Conservation (phyloP, 35 echinoderm and acorn worm genomes). For the Ophiothrix spiculata region DNA sequence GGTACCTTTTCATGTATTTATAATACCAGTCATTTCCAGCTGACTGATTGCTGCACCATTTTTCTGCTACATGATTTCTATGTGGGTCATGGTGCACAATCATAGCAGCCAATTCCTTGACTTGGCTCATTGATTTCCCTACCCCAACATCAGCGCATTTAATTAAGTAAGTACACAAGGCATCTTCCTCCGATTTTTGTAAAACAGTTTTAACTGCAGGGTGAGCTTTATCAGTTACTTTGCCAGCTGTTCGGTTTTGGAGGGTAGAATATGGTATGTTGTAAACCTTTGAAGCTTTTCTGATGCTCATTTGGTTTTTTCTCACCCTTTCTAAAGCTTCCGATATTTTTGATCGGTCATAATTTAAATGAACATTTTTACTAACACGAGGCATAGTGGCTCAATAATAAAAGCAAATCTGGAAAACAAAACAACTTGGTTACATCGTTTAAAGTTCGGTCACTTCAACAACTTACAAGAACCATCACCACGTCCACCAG, state of each 20-base stretch:
- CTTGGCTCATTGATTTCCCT: not conserved
- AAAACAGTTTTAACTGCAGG: not conserved
- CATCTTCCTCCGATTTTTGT: not conserved
- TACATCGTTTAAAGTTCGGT: too few relatives aligned
- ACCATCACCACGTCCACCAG: too few relatives aligned
- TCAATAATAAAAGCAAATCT: too few relatives aligned
- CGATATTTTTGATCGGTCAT: not conserved
- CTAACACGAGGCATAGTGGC: not conserved
- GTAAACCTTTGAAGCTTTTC: not conserved
- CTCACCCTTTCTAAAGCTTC: not conserved
- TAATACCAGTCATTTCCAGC: conserved; percentile 3
- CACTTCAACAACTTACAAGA: too few relatives aligned
- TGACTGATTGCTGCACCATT: not conserved
- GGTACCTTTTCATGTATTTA: not conserved
- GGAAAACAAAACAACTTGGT: too few relatives aligned
- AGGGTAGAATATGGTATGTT: not conserved
- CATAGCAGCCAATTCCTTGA: not conserved
- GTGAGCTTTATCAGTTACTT: not conserved
- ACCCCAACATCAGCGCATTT: not conserved
- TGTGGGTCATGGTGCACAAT: not conserved
- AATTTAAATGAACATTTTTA: not conserved
- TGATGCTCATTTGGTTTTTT: not conserved
- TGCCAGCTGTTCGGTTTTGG: not conserved
- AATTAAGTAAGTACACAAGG: not conserved
- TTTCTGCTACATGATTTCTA: not conserved